Conservation (phyloP, 2,797 vertebrate species). For the Pangasius macronema region DNA sequence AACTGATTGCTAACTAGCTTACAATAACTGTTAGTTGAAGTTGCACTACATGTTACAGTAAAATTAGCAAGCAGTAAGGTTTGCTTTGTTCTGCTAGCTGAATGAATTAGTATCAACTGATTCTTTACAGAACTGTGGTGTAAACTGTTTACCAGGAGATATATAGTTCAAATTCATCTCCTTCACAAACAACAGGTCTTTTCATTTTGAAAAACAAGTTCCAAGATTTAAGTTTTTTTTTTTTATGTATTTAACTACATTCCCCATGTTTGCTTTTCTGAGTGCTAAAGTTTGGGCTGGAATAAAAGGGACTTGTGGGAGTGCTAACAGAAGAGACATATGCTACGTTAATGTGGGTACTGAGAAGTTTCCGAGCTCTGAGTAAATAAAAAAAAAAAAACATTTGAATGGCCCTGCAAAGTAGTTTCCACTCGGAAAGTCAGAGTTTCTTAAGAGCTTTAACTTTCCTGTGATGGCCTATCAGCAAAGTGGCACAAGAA, state of each 20-base stretch:
- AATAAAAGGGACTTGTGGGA: constrained; percentile 12
- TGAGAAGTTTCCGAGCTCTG: constrained; percentile 5
- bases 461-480: not conserved
- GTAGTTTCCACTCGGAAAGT: constrained; percentile 9
- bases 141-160: not conserved
- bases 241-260: not conserved
- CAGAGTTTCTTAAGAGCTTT: not conserved
- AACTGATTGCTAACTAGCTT: too few species aligned
- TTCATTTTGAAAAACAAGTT: not conserved
- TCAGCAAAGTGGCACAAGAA: not conserved
- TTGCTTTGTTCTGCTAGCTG: not conserved
- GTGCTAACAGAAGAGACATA: not conserved
- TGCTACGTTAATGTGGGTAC: not conserved
- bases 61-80: not conserved
- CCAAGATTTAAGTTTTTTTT: not conserved
- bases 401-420: not conserved
- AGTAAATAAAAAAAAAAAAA: not conserved
- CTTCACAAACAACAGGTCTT: not conserved
- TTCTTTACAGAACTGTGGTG: not conserved
- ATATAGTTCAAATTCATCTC: not conserved
- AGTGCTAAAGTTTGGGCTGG: not conserved
- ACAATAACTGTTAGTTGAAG: not conserved
- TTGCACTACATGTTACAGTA: not conserved
- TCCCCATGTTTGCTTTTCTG: not conserved
- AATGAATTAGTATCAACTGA: not conserved